These are phyloP conservation scores for Aleiodes testaceus DNA, from an alignment of 2,888 invertebrate species.

Conservation along the genomic window DNA sequence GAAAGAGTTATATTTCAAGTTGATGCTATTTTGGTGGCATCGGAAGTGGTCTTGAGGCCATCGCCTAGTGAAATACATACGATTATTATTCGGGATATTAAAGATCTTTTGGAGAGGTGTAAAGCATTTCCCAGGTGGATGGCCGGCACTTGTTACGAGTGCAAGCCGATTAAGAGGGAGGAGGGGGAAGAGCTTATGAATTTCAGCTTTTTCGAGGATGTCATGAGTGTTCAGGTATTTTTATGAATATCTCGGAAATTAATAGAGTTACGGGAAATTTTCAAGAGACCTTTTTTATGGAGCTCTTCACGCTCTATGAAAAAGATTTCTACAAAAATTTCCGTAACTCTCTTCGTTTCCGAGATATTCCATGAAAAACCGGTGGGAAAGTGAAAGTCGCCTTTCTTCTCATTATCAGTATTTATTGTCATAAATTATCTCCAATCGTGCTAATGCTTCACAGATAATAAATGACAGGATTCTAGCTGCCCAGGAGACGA, in stretches of 20 bases:
- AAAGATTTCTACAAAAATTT: too few relatives aligned
- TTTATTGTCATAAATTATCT: slow-evolving; percentile 9
- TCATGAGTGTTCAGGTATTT: slow-evolving; percentile 76
- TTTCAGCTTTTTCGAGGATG: slow-evolving; percentile 87
- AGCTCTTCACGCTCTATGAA: too few relatives aligned
- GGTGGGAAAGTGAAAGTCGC: too few relatives aligned
- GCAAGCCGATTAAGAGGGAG: slow-evolving; percentile 78
- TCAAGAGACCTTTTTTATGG: too few relatives aligned
- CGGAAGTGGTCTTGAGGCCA: slow-evolving; percentile 85
- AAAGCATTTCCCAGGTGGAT: slow-evolving; percentile 90
- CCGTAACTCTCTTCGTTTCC: too few relatives aligned
- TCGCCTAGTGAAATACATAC: slow-evolving; percentile 85
- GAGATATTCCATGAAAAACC: too few relatives aligned
- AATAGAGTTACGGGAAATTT: too few relatives aligned
- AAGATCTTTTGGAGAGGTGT: slow-evolving; percentile 85
- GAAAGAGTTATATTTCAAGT: slow-evolving; percentile 83
- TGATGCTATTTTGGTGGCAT: slow-evolving; percentile 82
- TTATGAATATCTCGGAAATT: too few relatives aligned
- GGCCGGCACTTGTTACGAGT: slow-evolving; percentile 85
- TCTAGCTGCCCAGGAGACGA: slow-evolving; percentile 79
- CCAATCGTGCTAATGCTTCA: slow-evolving; percentile 14
- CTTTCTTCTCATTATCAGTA: not conserved
- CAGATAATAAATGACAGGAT: slow-evolving; percentile 81
- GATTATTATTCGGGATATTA: slow-evolving; percentile 82
- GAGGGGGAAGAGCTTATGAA: slow-evolving; percentile 78